Evolutionary conservation across 2,797 vertebrate genomes (phyloP).

Genomic region (Gallinago stenura): DNA sequence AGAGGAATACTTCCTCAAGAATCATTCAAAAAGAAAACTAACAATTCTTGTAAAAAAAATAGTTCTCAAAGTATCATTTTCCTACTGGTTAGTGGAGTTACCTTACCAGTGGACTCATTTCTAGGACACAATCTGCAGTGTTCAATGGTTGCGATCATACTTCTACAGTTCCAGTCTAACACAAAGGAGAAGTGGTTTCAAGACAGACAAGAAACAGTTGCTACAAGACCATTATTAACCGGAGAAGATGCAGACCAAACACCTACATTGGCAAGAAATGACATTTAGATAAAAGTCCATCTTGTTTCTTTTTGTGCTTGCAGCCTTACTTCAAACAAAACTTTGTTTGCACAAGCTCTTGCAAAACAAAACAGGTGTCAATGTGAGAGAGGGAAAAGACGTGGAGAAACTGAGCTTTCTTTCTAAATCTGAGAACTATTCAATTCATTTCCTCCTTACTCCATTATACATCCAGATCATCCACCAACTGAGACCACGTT

Average conservation of each 20-base stretch:
- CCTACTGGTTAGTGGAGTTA: background rate
- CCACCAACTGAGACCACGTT: background rate
- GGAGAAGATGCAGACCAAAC: conserved; percentile 25
- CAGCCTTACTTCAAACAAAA: conserved; percentile 32
- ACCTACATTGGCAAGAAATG: conserved; percentile 47
- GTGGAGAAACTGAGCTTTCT: background rate
- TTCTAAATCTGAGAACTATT: background rate
- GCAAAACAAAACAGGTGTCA: background rate
- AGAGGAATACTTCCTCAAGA: conserved; percentile 19
- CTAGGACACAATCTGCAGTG: background rate
- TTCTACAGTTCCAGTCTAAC: background rate
- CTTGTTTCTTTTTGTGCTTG: conserved; percentile 5
- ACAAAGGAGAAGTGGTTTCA: conserved; percentile 21
- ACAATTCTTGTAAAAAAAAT: background rate
- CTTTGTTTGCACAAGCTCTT: conserved; percentile 21
- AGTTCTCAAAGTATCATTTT: background rate
- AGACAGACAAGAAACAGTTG: conserved; percentile 31
- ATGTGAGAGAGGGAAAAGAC: background rate
- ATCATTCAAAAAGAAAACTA: conserved; percentile 13
- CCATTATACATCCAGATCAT: background rate
- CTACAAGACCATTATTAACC: conserved; percentile 53
- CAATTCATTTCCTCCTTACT: background rate
- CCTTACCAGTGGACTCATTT: background rate
- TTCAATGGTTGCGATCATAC: background rate
- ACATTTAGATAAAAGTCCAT: conserved; percentile 25